phyloP scores from a whole-genome alignment of 2,797 vertebrate species.

The Chaetodon trifasciatus region DNA sequence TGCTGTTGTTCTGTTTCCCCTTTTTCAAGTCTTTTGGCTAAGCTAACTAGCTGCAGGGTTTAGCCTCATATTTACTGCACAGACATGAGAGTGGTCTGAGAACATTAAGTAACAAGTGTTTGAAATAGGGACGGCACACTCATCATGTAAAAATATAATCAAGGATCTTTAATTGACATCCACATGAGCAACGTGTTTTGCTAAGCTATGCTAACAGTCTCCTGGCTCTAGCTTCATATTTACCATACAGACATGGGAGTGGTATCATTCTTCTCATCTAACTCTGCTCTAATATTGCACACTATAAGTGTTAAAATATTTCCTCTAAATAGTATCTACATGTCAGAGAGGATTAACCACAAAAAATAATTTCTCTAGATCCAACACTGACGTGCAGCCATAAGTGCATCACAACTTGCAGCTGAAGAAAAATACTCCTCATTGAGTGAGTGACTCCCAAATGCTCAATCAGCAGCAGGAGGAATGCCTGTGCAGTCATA shows the following conservation, averaged over 20 bases:
- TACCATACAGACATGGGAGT: not conserved
- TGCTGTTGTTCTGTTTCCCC: not conserved
- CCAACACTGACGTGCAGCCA: not conserved
- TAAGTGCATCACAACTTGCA: constrained; percentile 2
- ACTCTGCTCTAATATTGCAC: not conserved
- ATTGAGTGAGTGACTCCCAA: constrained; percentile 18
- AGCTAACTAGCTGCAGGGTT: not conserved
- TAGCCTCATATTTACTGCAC: not conserved
- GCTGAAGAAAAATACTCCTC: constrained; percentile 26
- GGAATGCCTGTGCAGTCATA: constrained; percentile 15
- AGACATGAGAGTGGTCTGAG: too few relatives aligned
- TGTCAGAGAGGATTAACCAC: too few relatives aligned
- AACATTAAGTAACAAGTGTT: too few relatives aligned
- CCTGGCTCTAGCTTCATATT: not conserved
- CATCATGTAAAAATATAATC: not conserved
- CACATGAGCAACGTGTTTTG: not conserved
- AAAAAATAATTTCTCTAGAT: constrained; percentile 9
- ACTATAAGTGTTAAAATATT: not conserved
- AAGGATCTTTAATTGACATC: not conserved
- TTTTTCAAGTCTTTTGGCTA: not conserved
- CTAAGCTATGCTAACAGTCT: not conserved
- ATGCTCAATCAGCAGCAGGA: constrained; percentile 23
- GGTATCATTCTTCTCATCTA: not conserved
- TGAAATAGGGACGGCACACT: too few relatives aligned
- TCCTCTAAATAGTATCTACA: not conserved